Conservation (phyloP, 2,113 vertebrate genomes). For the Upupa epops region DNA sequence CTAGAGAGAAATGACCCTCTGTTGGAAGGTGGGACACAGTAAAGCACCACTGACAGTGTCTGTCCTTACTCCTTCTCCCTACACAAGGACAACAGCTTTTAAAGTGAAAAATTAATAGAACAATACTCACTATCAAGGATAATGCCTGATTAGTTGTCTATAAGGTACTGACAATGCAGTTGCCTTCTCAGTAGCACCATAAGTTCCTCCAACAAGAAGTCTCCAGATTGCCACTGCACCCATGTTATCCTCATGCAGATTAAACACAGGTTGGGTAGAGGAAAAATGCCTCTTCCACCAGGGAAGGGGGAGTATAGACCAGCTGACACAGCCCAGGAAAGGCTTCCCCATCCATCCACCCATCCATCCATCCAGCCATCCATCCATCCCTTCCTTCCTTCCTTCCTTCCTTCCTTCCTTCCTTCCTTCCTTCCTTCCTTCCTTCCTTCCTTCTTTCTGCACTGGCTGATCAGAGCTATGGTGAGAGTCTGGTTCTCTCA, state of each 20-base stretch:
- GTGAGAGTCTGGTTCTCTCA: not conserved
- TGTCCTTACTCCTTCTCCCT: not conserved
- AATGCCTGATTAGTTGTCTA: not conserved
- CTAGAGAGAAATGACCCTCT: not conserved
- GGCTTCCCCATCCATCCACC: not conserved
- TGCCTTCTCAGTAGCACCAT: not conserved
- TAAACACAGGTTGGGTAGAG: not conserved
- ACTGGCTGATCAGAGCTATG: not conserved
- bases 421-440: no score
- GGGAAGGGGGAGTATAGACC: not conserved
- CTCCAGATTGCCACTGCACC: not conserved
- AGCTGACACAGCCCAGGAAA: not conserved
- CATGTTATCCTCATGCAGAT: not conserved
- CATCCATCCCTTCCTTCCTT: no score
- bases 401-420: no score
- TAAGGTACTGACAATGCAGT: not conserved
- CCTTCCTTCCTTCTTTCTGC: no score
- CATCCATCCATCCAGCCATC: no score
- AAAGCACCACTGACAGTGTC: not conserved
- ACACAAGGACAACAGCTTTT: not conserved
- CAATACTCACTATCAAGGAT: not conserved
- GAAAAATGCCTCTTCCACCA: fast-evolving
- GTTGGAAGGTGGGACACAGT: not conserved
- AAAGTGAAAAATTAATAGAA: not conserved
- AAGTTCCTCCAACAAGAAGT: not conserved